Percentiles rank a stretch among this genome's conserved stretches.
Evolutionary conservation across 1,140 invertebrate genomes (phyloP).

Genomic region (Procambarus clarkii): DNA sequence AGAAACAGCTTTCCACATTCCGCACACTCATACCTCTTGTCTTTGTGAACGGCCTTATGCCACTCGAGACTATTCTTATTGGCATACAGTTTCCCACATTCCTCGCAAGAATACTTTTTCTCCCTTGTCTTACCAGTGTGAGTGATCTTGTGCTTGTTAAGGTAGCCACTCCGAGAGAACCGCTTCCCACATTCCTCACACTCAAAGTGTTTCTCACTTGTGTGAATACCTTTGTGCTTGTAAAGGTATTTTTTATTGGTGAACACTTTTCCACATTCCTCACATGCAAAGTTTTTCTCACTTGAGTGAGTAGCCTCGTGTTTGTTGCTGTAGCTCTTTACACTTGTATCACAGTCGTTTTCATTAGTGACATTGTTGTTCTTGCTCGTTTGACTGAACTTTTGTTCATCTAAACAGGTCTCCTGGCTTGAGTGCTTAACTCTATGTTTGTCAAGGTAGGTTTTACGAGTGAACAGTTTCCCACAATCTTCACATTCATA

Average conservation of each 20-base stretch:
- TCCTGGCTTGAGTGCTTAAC: not conserved
- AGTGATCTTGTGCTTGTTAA: slow-evolving; percentile 4
- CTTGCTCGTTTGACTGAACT: too few relatives aligned
- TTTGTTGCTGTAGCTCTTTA: not conserved
- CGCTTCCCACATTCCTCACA: slow-evolving; percentile 16
- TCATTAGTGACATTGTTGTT: slow-evolving; percentile 4
- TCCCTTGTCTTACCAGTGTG: not conserved
- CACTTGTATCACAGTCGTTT: not conserved
- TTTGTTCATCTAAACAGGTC: too few relatives aligned
- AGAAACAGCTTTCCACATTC: slow-evolving; percentile 15
- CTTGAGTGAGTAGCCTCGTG: not conserved
- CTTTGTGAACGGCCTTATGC: not conserved
- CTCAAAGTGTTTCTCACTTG: slow-evolving; percentile 2
- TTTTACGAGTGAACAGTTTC: not conserved
- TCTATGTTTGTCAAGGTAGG: not conserved
- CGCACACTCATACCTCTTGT: slow-evolving; percentile 24
- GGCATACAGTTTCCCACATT: slow-evolving; percentile 23
- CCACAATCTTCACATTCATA: slow-evolving; percentile 24
- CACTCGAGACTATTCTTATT: not conserved
- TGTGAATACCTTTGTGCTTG: not conserved
- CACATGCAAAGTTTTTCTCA: slow-evolving; percentile 8
- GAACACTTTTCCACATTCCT: slow-evolving; percentile 10
- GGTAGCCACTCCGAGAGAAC: slow-evolving; percentile 5
- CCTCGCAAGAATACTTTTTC: not conserved
- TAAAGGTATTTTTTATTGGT: slow-evolving; percentile 8